Conservation (phyloP, 2,888 invertebrate species). For the Lithophane semibrunnea region DNA sequence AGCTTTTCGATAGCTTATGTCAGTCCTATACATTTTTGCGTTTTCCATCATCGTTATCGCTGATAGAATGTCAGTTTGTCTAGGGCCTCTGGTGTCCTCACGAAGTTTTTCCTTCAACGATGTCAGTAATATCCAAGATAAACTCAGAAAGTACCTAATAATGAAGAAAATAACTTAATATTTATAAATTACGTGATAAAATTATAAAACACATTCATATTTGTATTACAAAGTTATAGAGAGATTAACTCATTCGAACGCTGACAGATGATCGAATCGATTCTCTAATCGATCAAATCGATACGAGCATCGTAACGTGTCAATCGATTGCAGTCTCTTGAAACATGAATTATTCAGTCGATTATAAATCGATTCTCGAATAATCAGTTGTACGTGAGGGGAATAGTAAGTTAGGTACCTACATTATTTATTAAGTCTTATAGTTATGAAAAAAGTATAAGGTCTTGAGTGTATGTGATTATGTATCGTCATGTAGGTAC, state of each 20-base stretch:
- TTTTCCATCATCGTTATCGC: no score
- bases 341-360: slow-evolving; percentile 65
- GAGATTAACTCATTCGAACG: slow-evolving; percentile 40
- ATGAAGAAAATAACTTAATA: not conserved
- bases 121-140: no score
- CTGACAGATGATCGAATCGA: slow-evolving; percentile 39
- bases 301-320: slow-evolving; percentile 45
- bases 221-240: not conserved
- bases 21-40: no score
- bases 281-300: slow-evolving; percentile 48
- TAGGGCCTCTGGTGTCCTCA: no score
- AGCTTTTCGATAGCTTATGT: no score
- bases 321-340: slow-evolving; percentile 46
- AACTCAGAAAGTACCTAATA: no score
- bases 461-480: slow-evolving; percentile 17
- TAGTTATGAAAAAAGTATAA: slow-evolving; percentile 41
- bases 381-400: slow-evolving; percentile 50
- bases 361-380: slow-evolving; percentile 67
- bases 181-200: not conserved
- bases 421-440: slow-evolving; percentile 43
- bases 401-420: slow-evolving; percentile 49
- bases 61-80: no score
- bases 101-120: no score
- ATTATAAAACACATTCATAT: not conserved
- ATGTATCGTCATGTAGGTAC: slow-evolving; percentile 52